Conservation (phyloP, 2,888 invertebrate species). For the Drosophila robusta region DNA sequence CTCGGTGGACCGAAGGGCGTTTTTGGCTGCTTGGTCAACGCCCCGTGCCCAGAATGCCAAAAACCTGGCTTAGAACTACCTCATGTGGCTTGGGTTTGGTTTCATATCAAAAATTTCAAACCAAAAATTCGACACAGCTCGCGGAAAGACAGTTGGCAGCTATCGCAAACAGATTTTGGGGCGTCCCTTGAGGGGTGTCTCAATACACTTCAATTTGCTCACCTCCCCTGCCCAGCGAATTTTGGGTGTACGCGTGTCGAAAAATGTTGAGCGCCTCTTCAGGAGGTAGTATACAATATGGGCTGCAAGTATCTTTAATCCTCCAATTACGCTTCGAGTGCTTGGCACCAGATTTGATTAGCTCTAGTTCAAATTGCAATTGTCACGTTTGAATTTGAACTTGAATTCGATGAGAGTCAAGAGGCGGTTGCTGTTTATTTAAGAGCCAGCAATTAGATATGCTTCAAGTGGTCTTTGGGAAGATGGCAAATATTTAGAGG, state of each 20-base stretch:
- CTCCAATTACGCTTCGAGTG: background rate
- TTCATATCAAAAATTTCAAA: slow-evolving; percentile 2
- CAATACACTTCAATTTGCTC: slow-evolving; percentile 60
- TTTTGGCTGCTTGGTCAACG: slow-evolving; percentile 48
- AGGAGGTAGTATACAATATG: background rate
- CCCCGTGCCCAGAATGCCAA: slow-evolving; percentile 5
- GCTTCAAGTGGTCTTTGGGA: slow-evolving; percentile 8
- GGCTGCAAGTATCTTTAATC: background rate
- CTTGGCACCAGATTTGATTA: slow-evolving; percentile 37
- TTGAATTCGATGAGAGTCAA: background rate
- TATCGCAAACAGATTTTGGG: slow-evolving; percentile 23
- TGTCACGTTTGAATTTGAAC: slow-evolving; percentile 17
- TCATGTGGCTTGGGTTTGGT: slow-evolving; percentile 49
- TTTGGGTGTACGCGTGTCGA: slow-evolving; percentile 64
- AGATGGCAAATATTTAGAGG: background rate
- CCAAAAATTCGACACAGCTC: slow-evolving; percentile 44
- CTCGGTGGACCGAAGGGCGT: slow-evolving; percentile 61
- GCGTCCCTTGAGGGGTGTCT: slow-evolving; percentile 39
- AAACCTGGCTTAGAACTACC: slow-evolving; percentile 10
- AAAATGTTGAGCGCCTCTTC: slow-evolving; percentile 29
- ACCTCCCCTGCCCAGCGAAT: slow-evolving; percentile 44
- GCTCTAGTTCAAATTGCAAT: slow-evolving; percentile 38
- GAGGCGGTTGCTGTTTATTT: background rate
- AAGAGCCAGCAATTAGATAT: slow-evolving; percentile 9
- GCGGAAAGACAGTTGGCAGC: background rate